phyloP scores from a whole-genome alignment of 30 jellyfish, hydroid and myxozoan genomes.

The Hydractinia symbiolongicarpus region DNA sequence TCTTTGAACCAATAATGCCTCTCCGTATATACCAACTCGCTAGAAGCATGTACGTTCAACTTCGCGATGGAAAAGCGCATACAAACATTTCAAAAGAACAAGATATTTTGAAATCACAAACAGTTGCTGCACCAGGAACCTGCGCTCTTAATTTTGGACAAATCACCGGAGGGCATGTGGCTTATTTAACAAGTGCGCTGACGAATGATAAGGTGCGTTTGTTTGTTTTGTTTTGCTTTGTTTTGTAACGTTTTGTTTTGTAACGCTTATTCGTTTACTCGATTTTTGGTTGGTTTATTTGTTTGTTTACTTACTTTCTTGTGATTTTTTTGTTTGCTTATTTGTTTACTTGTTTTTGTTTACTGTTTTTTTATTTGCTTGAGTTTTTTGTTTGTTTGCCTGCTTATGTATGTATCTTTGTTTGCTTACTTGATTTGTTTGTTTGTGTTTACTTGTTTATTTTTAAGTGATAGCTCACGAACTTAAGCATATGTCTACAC shows the following conservation, averaged over 20 bases:
- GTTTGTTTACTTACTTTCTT: too few relatives aligned
- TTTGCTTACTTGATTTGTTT: too few relatives aligned
- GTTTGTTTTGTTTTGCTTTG: background rate
- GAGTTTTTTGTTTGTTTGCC: too few relatives aligned
- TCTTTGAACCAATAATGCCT: conserved; percentile 58
- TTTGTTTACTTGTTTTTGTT: too few relatives aligned
- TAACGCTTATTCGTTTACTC: background rate
- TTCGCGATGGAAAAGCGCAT: conserved; percentile 51
- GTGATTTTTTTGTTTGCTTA: too few relatives aligned
- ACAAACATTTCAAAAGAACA: conserved; percentile 17
- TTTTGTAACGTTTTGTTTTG: background rate
- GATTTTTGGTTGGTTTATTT: too few relatives aligned
- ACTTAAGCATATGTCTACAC: too few relatives aligned
- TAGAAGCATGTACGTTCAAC: conserved; percentile 27
- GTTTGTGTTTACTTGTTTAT: background rate
- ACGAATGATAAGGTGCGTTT: conserved; percentile 21
- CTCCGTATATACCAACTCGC: conserved; percentile 36
- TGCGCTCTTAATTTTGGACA: conserved; percentile 12
- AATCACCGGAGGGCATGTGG: conserved; percentile 62
- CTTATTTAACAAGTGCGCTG: conserved; percentile 44
- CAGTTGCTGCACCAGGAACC: conserved; percentile 3
- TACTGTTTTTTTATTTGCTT: too few relatives aligned
- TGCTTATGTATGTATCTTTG: too few relatives aligned
- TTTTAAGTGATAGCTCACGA: too few relatives aligned
- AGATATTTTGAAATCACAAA: conserved; percentile 26